Evolutionary conservation across 37 sponge, comb jelly and placozoan species (phyloP).

Genomic region (Halisarca cf. caerulea): DNA sequence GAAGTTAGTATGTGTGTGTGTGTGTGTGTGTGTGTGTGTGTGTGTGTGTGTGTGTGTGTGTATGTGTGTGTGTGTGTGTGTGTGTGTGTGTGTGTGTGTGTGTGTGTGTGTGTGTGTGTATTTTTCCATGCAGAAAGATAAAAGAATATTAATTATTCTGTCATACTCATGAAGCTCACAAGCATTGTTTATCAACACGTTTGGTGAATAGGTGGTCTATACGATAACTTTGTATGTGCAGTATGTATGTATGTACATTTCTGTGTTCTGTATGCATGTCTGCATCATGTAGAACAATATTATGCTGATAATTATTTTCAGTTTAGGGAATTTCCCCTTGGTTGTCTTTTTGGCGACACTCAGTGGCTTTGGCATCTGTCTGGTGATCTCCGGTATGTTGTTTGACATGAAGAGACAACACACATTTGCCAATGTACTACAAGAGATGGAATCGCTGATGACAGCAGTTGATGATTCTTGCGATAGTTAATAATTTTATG

Average conservation of each 20-base stretch:
- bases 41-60: constrained; percentile 21
- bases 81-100: constrained; percentile 9
- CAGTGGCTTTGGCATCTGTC: background rate
- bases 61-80: constrained; percentile 15
- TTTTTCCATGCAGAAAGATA: background rate
- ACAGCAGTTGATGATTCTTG: too few relatives aligned
- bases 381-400: background rate
- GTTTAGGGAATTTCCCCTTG: background rate
- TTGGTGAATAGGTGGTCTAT: too few relatives aligned
- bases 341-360: background rate
- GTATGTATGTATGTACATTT: background rate
- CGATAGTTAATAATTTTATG: too few relatives aligned
- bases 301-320: background rate
- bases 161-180: too few relatives aligned
- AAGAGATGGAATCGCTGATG: background rate
- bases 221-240: background rate
- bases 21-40: background rate
- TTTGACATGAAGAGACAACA: constrained; percentile 17
- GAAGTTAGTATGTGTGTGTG: constrained; percentile 20
- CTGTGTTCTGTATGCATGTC: background rate
- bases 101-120: background rate
- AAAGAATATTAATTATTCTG: too few relatives aligned
- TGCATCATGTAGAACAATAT: too few relatives aligned
- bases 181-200: too few relatives aligned
- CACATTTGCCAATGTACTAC: background rate